Evolutionary conservation across 2,113 vertebrate genomes (phyloP).

Genomic region (Fregetta grallaria): DNA sequence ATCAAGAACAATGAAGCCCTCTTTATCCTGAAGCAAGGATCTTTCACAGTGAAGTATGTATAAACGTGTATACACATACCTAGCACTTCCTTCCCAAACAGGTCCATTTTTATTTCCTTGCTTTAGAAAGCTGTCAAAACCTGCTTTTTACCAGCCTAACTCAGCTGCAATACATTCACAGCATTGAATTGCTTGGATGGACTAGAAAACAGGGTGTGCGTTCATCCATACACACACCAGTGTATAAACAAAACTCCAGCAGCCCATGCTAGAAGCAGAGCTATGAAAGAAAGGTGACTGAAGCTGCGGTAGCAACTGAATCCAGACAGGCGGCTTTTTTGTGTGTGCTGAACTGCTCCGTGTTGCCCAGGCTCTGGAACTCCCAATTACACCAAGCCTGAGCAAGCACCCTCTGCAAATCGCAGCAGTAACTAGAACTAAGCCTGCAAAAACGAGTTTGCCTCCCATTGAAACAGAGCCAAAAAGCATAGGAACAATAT

Average conservation of each 20-base stretch:
- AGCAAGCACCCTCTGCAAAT: background rate
- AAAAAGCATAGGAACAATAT: background rate
- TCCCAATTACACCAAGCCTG: background rate
- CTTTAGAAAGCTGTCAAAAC: background rate
- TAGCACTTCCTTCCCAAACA: background rate
- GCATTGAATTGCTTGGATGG: accelerated
- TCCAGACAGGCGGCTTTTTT: background rate
- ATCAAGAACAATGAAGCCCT: background rate
- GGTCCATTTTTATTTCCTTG: background rate
- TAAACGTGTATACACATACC: accelerated
- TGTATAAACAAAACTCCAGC: background rate
- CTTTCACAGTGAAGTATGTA: background rate
- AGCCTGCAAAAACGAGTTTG: accelerated
- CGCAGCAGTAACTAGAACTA: background rate
- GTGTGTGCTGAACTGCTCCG: background rate
- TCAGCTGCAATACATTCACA: background rate
- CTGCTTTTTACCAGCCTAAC: background rate
- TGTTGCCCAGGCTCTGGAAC: background rate
- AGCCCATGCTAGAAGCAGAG: background rate
- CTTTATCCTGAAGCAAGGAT: background rate
- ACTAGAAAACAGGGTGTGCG: background rate
- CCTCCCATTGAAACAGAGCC: background rate
- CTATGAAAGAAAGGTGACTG: background rate
- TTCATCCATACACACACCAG: background rate
- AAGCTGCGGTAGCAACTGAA: background rate